Conservation (phyloP, 2,888 invertebrate species). For the Orthosia cruda region DNA sequence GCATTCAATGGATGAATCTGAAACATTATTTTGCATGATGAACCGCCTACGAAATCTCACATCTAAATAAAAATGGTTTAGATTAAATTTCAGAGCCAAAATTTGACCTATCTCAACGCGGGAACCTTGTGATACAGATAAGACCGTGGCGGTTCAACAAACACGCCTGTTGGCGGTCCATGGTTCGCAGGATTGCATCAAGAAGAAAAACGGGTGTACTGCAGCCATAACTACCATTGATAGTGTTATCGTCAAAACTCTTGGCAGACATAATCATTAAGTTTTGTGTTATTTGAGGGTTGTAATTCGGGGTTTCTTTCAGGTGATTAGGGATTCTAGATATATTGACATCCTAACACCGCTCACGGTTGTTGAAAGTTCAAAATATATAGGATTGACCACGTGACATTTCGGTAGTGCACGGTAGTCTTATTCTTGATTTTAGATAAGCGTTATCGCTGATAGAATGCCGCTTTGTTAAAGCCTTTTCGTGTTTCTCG, state of each 20-base stretch:
- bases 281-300: neutral
- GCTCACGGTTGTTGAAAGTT: too few species aligned
- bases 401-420: too few species aligned
- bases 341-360: too few species aligned
- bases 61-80: neutral
- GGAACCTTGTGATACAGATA: too few species aligned
- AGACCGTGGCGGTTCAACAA: too few species aligned
- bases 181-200: conserved; percentile 88
- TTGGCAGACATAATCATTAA: conserved; percentile 88
- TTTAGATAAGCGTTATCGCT: too few species aligned
- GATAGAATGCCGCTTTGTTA: too few species aligned
- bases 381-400: too few species aligned
- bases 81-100: conserved; percentile 81
- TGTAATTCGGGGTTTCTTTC: neutral
- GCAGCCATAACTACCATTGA: conserved; percentile 88
- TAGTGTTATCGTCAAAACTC: conserved; percentile 87
- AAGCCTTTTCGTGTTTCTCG: too few species aligned
- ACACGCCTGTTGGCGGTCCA: too few species aligned
- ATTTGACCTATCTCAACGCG: conserved; percentile 80
- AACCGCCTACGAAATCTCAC: neutral
- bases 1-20: neutral
- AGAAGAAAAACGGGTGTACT: conserved; percentile 87
- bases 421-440: too few species aligned
- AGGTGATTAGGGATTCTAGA: too few species aligned
- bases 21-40: neutral